Evolutionary conservation across 2,797 vertebrate species (phyloP), one percentile per base, ranked within the genome.

Genomic region (Xiphophorus birchmanni): DNA sequence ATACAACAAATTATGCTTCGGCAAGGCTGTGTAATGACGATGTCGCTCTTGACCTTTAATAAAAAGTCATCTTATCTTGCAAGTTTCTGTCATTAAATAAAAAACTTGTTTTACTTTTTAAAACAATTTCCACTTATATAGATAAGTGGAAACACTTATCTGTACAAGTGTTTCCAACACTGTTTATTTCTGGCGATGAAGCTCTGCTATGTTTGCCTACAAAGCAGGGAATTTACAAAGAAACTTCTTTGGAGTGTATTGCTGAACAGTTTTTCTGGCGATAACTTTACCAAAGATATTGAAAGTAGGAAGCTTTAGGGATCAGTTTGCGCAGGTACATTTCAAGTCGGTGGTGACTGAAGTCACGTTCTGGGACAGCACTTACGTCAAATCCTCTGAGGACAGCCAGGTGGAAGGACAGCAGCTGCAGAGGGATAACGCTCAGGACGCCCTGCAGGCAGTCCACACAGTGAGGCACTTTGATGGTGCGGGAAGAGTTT

Each of bases 391-490:
- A 99, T 84, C 98, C 98, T 82, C 98, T 91, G 83, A 99, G 97
- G 29, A 99, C 98, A 0, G 99, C 99, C 23, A 99, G 97, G 86
- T 99, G 98, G 95, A 99, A 99, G 81, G 98, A 98, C 87, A 99
- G 96, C 74, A 99, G 95, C 95, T 99, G 99, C 10, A 99, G 95
- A 1, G 99, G 99, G 88, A 99, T 99, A 65, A 99, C 99, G 0
- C 98, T 99, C 81, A 99, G 96, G 90, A 99, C 95, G 52, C 99
- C 99, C 94, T 99, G 99, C 88, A 99, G 96, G 77, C 99, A 99
- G 94, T 99, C 99, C 93, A 99, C 97, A 0, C 97, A 97, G 90
- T 98, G 99, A 73, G 99, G 99, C 88, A 99, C 98, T 90, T 97
- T 97, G 92, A 99, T 99, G 0, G 96, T 97, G 84, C 97, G 96